Conservation (phyloP, 2,113 vertebrate species). For the Triplophysa dalaica region DNA sequence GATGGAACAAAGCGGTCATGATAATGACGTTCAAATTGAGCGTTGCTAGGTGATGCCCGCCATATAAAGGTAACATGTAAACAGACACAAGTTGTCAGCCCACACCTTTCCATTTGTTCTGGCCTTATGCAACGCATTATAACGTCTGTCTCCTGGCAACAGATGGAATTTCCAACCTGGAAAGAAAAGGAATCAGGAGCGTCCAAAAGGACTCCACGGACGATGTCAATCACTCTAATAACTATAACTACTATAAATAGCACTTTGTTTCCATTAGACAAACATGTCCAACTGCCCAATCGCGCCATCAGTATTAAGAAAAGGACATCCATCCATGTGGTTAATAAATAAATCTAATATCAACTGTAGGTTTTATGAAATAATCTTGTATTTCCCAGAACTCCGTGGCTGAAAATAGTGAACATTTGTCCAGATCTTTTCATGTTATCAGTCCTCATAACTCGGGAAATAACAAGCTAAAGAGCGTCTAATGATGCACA, state of each 20-base stretch:
- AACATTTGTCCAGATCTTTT: neutral
- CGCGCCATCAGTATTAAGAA: neutral
- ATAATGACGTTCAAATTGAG: neutral
- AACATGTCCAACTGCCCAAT: constrained; percentile 9
- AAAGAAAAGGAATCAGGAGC: neutral
- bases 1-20: constrained; percentile 9
- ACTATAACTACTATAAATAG: no score
- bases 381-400: neutral
- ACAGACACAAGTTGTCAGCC: constrained; percentile 10
- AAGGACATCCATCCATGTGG: no score
- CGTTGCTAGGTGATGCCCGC: constrained; percentile 30
- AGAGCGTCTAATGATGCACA: neutral
- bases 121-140: neutral
- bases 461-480: neutral
- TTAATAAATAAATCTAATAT: no score
- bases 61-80: constrained; percentile 20
- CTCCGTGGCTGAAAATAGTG: neutral
- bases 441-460: neutral
- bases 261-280: constrained; percentile 24
- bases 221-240: neutral
- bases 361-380: no score
- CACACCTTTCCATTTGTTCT: constrained; percentile 31
- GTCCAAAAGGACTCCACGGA: neutral
- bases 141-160: constrained; percentile 24
- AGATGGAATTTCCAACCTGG: neutral